Evolutionary conservation across 2,113 vertebrate genomes (phyloP).

Genomic region (Coturnix japonica): DNA sequence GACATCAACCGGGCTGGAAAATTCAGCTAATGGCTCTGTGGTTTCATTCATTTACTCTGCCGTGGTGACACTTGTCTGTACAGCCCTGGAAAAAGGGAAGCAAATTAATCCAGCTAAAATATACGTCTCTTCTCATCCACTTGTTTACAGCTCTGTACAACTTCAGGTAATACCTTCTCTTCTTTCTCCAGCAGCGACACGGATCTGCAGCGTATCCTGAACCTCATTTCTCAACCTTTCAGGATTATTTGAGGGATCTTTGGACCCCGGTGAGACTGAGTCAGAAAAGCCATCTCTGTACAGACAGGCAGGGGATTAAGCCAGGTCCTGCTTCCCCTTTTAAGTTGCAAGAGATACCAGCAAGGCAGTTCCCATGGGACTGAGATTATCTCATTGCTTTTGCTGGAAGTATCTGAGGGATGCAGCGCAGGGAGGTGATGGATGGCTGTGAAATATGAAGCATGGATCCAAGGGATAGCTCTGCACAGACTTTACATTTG

Average conservation of each 20-base stretch:
- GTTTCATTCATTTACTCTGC: background rate
- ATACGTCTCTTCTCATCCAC: background rate
- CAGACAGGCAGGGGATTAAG: background rate
- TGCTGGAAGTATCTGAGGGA: background rate
- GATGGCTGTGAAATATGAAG: background rate
- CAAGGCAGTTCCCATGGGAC: background rate
- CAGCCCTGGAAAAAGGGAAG: background rate
- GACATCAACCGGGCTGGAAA: background rate
- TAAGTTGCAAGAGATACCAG: background rate
- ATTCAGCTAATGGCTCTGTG: background rate
- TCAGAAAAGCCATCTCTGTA: background rate
- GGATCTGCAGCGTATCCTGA: background rate
- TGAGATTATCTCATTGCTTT: background rate
- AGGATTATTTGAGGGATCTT: background rate
- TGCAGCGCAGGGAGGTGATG: background rate
- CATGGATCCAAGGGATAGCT: rapidly evolving
- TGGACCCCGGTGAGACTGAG: background rate
- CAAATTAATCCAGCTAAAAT: background rate
- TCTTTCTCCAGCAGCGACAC: background rate
- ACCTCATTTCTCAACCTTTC: background rate
- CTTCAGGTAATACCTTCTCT: background rate
- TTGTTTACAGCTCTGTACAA: background rate
- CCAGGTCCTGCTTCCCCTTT: background rate
- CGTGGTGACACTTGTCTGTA: background rate
- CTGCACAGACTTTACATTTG: background rate